Evolutionary conservation across 2,113 vertebrate species (phyloP), one percentile per base, ranked within the genome.

Genomic region (Pollimyrus isidori): DNA sequence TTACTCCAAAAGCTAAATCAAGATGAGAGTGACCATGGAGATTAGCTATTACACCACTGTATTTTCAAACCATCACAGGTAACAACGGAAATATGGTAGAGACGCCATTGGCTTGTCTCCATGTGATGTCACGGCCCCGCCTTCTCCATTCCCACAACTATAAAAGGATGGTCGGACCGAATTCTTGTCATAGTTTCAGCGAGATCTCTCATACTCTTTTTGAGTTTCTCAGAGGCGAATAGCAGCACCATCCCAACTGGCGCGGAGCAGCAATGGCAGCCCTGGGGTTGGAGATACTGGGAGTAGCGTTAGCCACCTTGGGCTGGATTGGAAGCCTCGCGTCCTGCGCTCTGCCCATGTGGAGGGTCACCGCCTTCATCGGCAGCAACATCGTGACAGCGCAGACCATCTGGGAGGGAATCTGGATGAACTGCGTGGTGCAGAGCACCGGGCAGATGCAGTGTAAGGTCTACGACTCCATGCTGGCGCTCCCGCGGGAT

Each of bases 281-380:
- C 7, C 93, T 95, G 92, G 98, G 97, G 86, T 92, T 98, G 93
- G 97, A 99, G 96, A 97, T 99, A 87, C 91, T 96, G 0, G 98
- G 97, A 1, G 92, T 97, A 89, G 35, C 92, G 65, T 93, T 99
- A 87, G 95, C 96, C 0, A 91, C 96, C 83, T 82, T 99, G 89
- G 98, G 98, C 23, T 98, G 97, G 97, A 89, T 98, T 86, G 94
- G 93, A 86, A 93, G 94, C 91, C 95, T 97, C 58, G 62, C 96
- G 3, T 95, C 96, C 86, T 99, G 98, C 1, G 94, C 94, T 0
- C 62, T 99, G 91, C 98, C 98, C 90, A 97, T 97, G 97, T 99
- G 98, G 98, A 94, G 94, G 21, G 97, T 98, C 87, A 94, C 97
- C 0, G 97, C 98, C 45, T 98, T 97, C 92, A 97, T 97, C n/a